Percentiles rank a stretch among this genome's conserved stretches.
Conservation (phyloP, 2,888 invertebrate species). For the Stomorhina lunata region DNA sequence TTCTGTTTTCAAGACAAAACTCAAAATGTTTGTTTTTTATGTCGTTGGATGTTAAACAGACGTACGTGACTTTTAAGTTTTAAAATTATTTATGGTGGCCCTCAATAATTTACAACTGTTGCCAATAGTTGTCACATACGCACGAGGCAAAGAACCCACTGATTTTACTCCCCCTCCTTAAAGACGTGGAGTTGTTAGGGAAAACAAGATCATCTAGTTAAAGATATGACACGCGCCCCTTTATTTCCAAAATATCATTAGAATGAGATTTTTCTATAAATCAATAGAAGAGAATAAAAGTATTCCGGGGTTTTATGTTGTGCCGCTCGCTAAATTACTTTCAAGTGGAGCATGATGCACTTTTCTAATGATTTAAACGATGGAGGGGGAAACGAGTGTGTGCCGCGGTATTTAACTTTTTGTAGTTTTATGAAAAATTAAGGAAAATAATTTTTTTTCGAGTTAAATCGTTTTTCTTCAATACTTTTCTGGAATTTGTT, state of each 20-base stretch:
- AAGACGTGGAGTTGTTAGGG: not conserved
- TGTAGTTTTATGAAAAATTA: slow-evolving; percentile 52
- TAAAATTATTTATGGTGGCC: slow-evolving; percentile 65
- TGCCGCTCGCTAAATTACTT: slow-evolving; percentile 59
- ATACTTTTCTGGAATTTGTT: slow-evolving; percentile 26
- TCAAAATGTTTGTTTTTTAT: slow-evolving; percentile 39
- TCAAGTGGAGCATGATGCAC: slow-evolving; percentile 59
- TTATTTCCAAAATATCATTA: slow-evolving; percentile 40
- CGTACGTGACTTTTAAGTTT: slow-evolving; percentile 69
- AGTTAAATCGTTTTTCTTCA: not conserved
- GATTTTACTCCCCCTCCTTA: not conserved
- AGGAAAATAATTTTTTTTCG: slow-evolving; percentile 45
- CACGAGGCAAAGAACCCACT: not conserved
- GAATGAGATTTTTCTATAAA: slow-evolving; percentile 50
- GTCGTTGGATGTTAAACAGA: slow-evolving; percentile 37
- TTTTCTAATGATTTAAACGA: slow-evolving; percentile 24
- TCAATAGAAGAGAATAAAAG: slow-evolving; percentile 28
- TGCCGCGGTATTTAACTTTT: not conserved
- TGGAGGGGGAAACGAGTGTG: not conserved
- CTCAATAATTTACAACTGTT: slow-evolving; percentile 68
- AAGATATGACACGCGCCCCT: slow-evolving; percentile 58
- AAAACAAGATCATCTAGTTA: slow-evolving; percentile 16
- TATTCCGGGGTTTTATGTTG: slow-evolving; percentile 26
- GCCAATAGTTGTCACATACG: slow-evolving; percentile 63
- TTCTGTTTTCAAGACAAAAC: slow-evolving; percentile 23